A percentile compares a stretch with the other conserved stretches of the same genome.
Evolutionary conservation across 1,140 invertebrate species (phyloP).

Genomic region (Zaprionus vittiger): DNA sequence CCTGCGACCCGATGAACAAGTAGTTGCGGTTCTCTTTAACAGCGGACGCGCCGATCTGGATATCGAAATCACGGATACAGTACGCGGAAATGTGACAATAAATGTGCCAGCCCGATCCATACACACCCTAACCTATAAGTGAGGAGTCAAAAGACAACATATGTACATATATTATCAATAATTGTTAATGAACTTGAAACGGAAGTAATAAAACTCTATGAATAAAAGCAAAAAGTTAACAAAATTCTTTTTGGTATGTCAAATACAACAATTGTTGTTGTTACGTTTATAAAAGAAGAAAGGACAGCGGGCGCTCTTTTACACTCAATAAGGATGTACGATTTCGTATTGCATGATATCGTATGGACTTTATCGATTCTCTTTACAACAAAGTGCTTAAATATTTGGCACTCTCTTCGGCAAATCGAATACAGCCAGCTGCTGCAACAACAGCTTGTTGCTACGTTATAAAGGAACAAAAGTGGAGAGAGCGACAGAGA

Average conservation of each 20-base stretch:
- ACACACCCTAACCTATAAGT: slow-evolving; percentile 73
- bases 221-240: background rate
- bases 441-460: no score
- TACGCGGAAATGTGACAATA: slow-evolving; percentile 55
- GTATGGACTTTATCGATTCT: no score
- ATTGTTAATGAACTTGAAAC: no score
- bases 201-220: background rate
- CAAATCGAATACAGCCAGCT: no score
- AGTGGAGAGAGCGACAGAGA: background rate
- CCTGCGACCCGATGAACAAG: slow-evolving; percentile 85
- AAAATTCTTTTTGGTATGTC: background rate
- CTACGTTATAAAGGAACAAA: background rate
- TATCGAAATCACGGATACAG: slow-evolving; percentile 58
- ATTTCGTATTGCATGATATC: no score
- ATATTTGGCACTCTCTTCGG: no score
- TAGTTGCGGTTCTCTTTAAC: slow-evolving; percentile 87
- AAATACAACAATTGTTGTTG: background rate
- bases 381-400: no score
- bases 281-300: background rate
- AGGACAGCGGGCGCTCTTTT: background rate
- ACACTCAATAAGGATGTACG: no score
- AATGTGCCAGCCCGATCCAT: slow-evolving; percentile 75
- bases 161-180: background rate
- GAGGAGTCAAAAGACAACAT: background rate
- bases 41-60: slow-evolving; percentile 74